Evolutionary conservation across 1,140 invertebrate species (phyloP), one percentile per base, ranked within the genome.

Genomic region (Drosophila nikananu): DNA sequence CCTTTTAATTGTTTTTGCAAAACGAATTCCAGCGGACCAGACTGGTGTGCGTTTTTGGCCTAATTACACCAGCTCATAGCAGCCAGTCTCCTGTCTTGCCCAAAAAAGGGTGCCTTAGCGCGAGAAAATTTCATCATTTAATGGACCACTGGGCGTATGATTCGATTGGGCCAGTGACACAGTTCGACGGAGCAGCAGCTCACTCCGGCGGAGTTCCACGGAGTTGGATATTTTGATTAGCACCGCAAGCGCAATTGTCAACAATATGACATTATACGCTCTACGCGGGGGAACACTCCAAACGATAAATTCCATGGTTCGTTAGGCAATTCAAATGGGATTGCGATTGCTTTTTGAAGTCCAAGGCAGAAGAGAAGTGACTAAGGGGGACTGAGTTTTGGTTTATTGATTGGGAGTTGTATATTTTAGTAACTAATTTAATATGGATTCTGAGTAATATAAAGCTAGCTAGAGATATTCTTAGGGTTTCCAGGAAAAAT

Each of bases 211-310:
- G 48, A 71, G 55, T 42, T 58, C 55, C 55, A 19, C 21, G 68
- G 62, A 91, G 89, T 91, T 89, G 86, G 65, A 86, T 82, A 89
- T 81, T 91, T 91, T 91, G 84, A 91, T 91, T 91, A 91, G 62
- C 78, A 77, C 86, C 86, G 64, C 79, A 52, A 80, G 86, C 79
- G 65, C 12, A 68, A 66, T 64, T 75, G 77, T 52, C 67, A 80
- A 86, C 70, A 86, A 86, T 76, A 68, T 76, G 79, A 79, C 30
- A 81, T 66, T 67, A 81, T 55, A 59, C 61, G 54, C 19, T 32
- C 27, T 17, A 25, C 21, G 30, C 27, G 41, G 55, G n/a, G 25
- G 55, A 51, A 59, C 19, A 46, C 39, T 51, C 67, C 64, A 59
- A 60, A 70, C 48, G 55, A 62, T 13, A 73, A 83, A 76, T 65